phyloP scores from a whole-genome alignment of 2,797 vertebrate genomes.

The Coendou prehensilis region DNA sequence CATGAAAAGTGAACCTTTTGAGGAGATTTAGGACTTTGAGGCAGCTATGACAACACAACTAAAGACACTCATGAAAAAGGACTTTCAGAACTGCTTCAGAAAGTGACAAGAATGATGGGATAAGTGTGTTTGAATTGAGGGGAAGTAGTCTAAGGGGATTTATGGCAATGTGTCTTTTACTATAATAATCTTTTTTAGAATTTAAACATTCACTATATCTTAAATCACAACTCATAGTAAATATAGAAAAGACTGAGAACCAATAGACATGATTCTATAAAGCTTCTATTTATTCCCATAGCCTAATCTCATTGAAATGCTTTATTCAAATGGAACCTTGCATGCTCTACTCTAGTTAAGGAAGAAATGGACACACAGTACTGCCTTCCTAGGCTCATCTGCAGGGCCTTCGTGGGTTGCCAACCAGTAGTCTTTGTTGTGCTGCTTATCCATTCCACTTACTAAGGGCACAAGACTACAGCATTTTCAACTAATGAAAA shows the following conservation, averaged over 20 bases:
- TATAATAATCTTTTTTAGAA: not conserved
- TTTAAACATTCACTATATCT: not conserved
- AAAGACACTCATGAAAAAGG: not conserved
- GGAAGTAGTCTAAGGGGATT: not conserved
- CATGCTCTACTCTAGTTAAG: not conserved
- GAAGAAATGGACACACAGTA: not conserved
- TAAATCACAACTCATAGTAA: not conserved
- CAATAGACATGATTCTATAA: not conserved
- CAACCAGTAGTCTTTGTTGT: not conserved
- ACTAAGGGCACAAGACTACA: not conserved
- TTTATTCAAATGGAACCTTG: not conserved
- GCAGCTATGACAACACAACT: not conserved
- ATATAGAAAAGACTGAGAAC: not conserved
- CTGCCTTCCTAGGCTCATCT: not conserved
- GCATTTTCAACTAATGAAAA: conserved; percentile 16
- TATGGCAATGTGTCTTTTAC: not conserved
- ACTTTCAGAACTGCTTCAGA: not conserved
- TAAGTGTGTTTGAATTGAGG: not conserved
- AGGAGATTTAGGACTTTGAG: not conserved
- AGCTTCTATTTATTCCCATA: not conserved
- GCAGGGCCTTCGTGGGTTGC: not conserved
- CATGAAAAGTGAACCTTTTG: not conserved
- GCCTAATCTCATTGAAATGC: not conserved
- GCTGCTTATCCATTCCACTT: not conserved
- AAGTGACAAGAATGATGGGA: not conserved